Base-by-base conservation (phyloP, 1,140 invertebrate genomes). In the Zophobas morio region DNA sequence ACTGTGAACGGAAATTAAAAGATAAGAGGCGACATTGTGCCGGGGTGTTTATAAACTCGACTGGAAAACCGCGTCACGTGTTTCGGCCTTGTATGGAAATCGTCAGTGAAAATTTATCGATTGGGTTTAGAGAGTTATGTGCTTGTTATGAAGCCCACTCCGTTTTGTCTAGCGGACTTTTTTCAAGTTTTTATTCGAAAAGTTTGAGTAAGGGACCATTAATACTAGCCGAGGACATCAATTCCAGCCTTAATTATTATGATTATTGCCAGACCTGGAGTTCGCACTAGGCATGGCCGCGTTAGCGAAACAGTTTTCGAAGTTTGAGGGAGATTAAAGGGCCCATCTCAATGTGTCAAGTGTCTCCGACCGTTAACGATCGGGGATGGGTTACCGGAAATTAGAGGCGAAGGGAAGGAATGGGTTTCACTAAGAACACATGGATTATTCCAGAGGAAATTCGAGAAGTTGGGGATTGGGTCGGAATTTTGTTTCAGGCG, bases 1-100 rank as follows among this genome's bases (percentile, higher is more conserved):
- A 42, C 37, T 37, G 39, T 66, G 60, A 66, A 37, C 60, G 60
- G 39, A 66, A 66, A 66, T 66, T 66, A 66, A 66, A 66, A 66
- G 60, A 66, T 66, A 66, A 40, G 60, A 46, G 60, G 42, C 8
- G 39, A 2, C 60, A 51, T 51, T 51, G 60, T 60, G 32, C 36
- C 20, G 54, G 54, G 34, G 34, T 34, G 54, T 56, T 34, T 56
- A 34, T 35, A 35, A 60, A 35, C 20, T 20, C 20, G 20, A 20
- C 20, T 20, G 20, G 20, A 20, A 20, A 20, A 20, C 20, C 20
- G 20, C 20, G 20, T 40, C 60, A 40, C 39, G n/a, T 66, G 60
- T 66, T 6, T 4, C 49, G 49, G n/a, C 49, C n/a, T 51, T 20
- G 2, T 51, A 66, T 66, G 60, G 8, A 42, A 66, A 66, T 66